phyloP scores from a whole-genome alignment of 2,113 vertebrate genomes.

The Lophochroa leadbeateri region DNA sequence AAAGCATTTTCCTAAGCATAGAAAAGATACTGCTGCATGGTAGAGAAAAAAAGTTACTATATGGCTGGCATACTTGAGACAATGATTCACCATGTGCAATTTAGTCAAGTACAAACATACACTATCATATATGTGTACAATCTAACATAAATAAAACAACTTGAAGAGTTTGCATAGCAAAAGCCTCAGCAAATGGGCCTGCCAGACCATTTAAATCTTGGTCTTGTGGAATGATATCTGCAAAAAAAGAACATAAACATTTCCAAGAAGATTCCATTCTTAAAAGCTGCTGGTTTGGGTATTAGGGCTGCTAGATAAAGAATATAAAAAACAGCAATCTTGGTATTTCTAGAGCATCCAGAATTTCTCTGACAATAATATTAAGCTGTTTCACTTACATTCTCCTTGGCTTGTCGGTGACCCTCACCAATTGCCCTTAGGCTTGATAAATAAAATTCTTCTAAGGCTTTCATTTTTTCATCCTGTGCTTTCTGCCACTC shows the following conservation, averaged over 20 bases:
- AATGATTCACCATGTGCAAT: neutral
- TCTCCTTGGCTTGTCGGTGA: slow-evolving; percentile 87
- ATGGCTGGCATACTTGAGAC: neutral
- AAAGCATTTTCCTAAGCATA: neutral
- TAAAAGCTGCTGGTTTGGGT: neutral
- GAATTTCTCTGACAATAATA: neutral
- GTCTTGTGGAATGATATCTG: neutral
- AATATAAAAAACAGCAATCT: neutral
- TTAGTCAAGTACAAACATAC: neutral
- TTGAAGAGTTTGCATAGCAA: neutral
- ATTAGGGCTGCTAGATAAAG: neutral
- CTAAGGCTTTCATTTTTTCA: slow-evolving; percentile 80
- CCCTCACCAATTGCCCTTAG: slow-evolving; percentile 84
- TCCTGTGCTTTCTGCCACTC: slow-evolving; percentile 85
- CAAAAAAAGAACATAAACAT: neutral
- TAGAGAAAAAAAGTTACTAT: neutral
- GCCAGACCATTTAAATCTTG: neutral
- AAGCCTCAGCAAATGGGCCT: neutral
- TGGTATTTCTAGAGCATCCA: neutral
- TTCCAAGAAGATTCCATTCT: neutral
- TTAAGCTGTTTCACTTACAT: slow-evolving; percentile 74
- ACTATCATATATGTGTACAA: neutral
- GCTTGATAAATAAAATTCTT: slow-evolving; percentile 83
- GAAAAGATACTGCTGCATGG: neutral
- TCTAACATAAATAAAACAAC: neutral